Percentiles rank a stretch among this genome's conserved stretches.
Evolutionary conservation across 2,797 vertebrate species (phyloP).

Genomic region (Cyclura pinguis): DNA sequence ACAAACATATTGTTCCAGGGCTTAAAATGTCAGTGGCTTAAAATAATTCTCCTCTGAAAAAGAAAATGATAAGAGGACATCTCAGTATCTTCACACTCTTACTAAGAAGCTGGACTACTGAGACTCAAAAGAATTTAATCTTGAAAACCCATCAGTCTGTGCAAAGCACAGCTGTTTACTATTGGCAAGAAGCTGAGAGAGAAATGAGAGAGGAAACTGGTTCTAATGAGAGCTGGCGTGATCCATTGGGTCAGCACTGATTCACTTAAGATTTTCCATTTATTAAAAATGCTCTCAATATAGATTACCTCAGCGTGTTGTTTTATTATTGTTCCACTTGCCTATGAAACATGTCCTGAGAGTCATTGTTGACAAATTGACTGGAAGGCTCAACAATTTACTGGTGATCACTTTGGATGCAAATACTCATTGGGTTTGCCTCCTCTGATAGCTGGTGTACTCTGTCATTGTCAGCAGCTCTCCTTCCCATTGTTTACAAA

Average conservation of each 20-base stretch:
- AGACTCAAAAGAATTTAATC: conserved; percentile 22
- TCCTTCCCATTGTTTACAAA: neutral
- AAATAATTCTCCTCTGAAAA: conserved; percentile 43
- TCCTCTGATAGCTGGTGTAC: accelerated
- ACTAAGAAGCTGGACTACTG: conserved; percentile 40
- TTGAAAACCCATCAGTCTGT: conserved; percentile 20
- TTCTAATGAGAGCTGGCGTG: conserved; percentile 1
- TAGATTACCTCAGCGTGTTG: neutral
- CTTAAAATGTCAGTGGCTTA: neutral
- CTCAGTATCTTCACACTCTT: conserved; percentile 33
- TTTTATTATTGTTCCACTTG: neutral
- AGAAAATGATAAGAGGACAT: conserved; percentile 3
- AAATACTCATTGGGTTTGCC: neutral
- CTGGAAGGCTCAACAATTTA: conserved; percentile 20
- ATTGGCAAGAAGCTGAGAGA: neutral
- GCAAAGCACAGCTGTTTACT: neutral
- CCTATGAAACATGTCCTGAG: neutral
- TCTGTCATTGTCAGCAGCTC: neutral
- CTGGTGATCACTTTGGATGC: neutral
- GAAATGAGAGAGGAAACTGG: neutral
- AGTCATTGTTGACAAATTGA: neutral
- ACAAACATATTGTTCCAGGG: conserved; percentile 26
- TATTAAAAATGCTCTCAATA: conserved; percentile 44
- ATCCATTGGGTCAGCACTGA: neutral
- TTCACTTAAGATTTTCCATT: conserved; percentile 58